Percentiles rank a stretch among this genome's conserved stretches.
These are phyloP conservation scores for Helicoverpa assulta DNA, from an alignment of 2,888 invertebrate genomes.

Conservation along the genomic window DNA sequence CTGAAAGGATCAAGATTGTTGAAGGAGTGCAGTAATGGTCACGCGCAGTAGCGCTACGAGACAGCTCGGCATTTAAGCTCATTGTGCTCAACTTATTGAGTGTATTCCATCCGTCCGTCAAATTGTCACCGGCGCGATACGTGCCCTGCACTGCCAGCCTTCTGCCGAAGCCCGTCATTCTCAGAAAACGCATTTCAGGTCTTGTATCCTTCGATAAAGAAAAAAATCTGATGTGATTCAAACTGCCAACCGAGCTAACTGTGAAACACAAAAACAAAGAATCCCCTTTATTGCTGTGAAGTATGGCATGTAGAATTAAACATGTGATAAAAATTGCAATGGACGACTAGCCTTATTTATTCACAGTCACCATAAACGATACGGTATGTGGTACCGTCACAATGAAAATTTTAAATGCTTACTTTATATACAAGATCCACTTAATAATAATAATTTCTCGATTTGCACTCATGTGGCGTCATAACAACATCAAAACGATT, in stretches of 20 bases:
- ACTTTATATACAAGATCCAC: constrained; percentile 28
- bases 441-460: constrained; percentile 52
- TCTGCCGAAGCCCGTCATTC: constrained; percentile 33
- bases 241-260: constrained; percentile 35
- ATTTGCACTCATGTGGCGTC: constrained; percentile 50
- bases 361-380: constrained; percentile 32
- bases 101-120: constrained; percentile 79
- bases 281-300: constrained; percentile 42
- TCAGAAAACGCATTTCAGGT: constrained; percentile 32
- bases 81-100: constrained; percentile 87
- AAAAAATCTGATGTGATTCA: constrained; percentile 39
- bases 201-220: constrained; percentile 16
- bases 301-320: constrained; percentile 46
- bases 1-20: constrained; percentile 77
- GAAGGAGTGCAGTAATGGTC: constrained; percentile 63
- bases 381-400: constrained; percentile 28
- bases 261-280: constrained; percentile 37
- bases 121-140: constrained; percentile 72
- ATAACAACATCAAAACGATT: constrained; percentile 52
- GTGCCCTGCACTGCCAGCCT: constrained; percentile 72
- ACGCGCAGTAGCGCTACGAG: constrained; percentile 82
- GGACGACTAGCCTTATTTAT: constrained; percentile 44
- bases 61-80: constrained; percentile 87
- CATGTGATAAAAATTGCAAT: constrained; percentile 45
- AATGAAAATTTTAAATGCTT: constrained; percentile 22